Percentiles rank a stretch among this genome's conserved stretches.
Conservation (phyloP, 2,113 vertebrate species). For the Sylvilagus bachmani region DNA sequence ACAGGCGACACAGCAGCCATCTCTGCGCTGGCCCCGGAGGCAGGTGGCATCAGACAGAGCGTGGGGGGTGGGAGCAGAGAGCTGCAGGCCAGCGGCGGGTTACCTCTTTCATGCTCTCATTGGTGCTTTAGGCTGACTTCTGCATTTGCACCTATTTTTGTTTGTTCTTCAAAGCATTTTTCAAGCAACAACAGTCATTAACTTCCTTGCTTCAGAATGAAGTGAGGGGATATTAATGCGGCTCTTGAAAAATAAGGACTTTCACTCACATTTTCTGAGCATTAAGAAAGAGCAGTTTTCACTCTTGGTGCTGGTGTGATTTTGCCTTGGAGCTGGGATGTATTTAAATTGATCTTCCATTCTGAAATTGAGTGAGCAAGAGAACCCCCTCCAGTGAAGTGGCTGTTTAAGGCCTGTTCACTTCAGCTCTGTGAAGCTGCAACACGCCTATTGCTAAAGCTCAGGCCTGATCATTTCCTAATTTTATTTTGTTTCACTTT, state of each 20-base stretch:
- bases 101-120: conserved; percentile 44
- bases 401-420: background rate
- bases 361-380: conserved; percentile 61
- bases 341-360: conserved; percentile 60
- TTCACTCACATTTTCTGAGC: conserved; percentile 8
- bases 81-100: background rate
- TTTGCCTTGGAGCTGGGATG: conserved; percentile 29
- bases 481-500: conserved; percentile 53
- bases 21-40: background rate
- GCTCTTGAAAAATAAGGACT: conserved; percentile 58
- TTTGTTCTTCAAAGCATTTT: conserved; percentile 73
- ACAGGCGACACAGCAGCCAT: background rate
- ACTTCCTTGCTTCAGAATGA: conserved; percentile 53
- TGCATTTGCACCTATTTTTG: conserved; percentile 13
- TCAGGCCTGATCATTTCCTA: conserved; percentile 34
- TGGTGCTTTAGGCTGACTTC: conserved; percentile 58
- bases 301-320: conserved; percentile 26
- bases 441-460: conserved; percentile 50
- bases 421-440: conserved; percentile 48
- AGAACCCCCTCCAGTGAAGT: conserved; percentile 23
- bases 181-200: conserved; percentile 63
- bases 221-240: conserved; percentile 24
- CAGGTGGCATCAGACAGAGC: background rate
- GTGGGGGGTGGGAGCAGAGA: background rate
- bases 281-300: conserved; percentile 53